Evolutionary conservation across 2,888 invertebrate species (phyloP).

Genomic region (Sminthurinus aureus): DNA sequence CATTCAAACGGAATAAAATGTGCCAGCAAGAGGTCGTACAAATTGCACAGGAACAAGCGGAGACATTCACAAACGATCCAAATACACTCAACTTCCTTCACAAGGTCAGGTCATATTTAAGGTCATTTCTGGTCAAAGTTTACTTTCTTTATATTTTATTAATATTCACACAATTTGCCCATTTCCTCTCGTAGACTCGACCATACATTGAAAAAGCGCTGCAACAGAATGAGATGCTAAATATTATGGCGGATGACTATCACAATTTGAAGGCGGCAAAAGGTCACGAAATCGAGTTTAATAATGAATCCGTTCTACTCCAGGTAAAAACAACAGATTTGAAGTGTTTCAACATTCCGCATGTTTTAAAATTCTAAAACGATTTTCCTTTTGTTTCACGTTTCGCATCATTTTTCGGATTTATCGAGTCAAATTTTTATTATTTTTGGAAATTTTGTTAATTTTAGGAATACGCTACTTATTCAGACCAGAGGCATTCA

Average conservation of each 20-base stretch:
- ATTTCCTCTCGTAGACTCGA: slow-evolving; percentile 6
- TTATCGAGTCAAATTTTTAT: no score
- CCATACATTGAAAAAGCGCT: slow-evolving; percentile 39
- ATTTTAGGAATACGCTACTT: slow-evolving; percentile 57
- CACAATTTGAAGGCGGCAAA: slow-evolving; percentile 50
- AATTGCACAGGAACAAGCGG: slow-evolving; percentile 45
- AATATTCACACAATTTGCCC: no score
- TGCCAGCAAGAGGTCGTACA: slow-evolving; percentile 53
- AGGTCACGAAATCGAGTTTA: slow-evolving; percentile 57
- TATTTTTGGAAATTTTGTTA: no score
- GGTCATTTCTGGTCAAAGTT: slow-evolving; percentile 10
- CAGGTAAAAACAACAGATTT: no score
- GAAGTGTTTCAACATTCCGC: no score
- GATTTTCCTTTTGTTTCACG: no score
- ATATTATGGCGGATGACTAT: slow-evolving; percentile 54
- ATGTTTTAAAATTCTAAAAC: no score
- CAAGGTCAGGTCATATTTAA: not conserved
- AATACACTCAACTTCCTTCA: not conserved
- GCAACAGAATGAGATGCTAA: slow-evolving; percentile 58
- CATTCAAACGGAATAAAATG: slow-evolving; percentile 59
- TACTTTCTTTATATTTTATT: no score
- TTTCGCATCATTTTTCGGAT: no score
- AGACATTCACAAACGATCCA: slow-evolving; percentile 42
- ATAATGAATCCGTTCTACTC: slow-evolving; percentile 52
- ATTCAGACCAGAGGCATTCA: slow-evolving; percentile 53